These are phyloP conservation scores for Seira musarum DNA, from an alignment of 2,888 invertebrate species.

Conservation along the genomic window DNA sequence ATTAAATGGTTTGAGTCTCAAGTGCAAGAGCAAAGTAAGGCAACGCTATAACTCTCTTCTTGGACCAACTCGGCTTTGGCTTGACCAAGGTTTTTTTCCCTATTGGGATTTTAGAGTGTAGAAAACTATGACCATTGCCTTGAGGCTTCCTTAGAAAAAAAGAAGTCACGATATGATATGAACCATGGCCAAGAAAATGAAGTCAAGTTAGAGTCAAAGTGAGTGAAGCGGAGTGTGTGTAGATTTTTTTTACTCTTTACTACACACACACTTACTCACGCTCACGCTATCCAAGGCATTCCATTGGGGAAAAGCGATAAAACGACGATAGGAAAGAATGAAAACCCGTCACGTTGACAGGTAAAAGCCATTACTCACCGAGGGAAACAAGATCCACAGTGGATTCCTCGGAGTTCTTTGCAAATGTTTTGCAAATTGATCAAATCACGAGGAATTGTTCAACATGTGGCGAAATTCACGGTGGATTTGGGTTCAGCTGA, in stretches of 20 bases:
- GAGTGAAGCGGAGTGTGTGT: no score
- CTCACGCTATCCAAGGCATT: no score
- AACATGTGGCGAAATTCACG: constrained; percentile 20
- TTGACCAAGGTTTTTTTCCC: constrained; percentile 39
- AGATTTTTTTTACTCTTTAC: no score
- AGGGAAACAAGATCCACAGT: constrained; percentile 3
- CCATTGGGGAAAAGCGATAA: no score
- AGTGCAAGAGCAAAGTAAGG: no score
- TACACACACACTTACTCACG: no score
- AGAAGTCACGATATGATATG: constrained; percentile 24
- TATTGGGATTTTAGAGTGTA: constrained; percentile 20
- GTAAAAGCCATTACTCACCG: constrained; percentile 48
- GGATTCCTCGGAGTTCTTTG: constrained; percentile 37
- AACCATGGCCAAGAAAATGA: constrained; percentile 11
- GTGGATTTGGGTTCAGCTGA: constrained; percentile 32
- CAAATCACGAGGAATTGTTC: constrained; percentile 19
- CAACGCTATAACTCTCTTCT: no score
- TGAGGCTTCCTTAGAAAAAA: constrained; percentile 42
- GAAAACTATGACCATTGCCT: constrained; percentile 22
- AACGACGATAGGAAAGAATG: constrained; percentile 23
- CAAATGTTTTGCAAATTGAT: constrained; percentile 54
- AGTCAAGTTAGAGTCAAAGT: constrained; percentile 13
- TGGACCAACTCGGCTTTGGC: not conserved
- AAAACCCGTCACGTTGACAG: constrained; percentile 42
- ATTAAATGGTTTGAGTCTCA: no score